phyloP scores from a whole-genome alignment of 2,113 vertebrate species.

The Marcusenius ussheri region DNA sequence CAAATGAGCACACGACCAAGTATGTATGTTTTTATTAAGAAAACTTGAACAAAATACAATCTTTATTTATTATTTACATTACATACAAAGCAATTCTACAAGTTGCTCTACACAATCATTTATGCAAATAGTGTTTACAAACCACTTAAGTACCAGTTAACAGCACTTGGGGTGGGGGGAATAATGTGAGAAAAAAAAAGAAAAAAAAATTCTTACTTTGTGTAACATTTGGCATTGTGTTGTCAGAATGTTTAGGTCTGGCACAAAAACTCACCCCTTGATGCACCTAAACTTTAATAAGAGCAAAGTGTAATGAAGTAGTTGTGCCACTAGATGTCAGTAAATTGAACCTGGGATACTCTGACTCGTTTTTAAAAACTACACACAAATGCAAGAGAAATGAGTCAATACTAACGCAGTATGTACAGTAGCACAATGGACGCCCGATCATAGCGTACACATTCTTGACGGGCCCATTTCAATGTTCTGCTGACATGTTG shows the following conservation, averaged over 20 bases:
- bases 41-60: constrained; percentile 97
- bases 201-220: constrained; percentile 28
- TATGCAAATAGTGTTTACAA: constrained; percentile 65
- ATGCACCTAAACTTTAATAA: not conserved
- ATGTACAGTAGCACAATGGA: not conserved
- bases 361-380: not conserved
- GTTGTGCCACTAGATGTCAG: constrained; percentile 12
- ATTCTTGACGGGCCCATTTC: not conserved
- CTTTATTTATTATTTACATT: constrained; percentile 96
- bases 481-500: not conserved
- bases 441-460: not conserved
- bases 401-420: not conserved
- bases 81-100: constrained; percentile 88
- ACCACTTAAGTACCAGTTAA: constrained; percentile 45
- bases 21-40: constrained; percentile 64
- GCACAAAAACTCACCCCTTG: not conserved
- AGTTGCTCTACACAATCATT: constrained; percentile 68
- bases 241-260: constrained; percentile 36
- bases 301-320: not conserved
- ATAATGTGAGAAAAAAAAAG: not conserved
- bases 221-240: constrained; percentile 47
- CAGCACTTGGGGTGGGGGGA: not conserved
- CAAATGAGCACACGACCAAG: constrained; percentile 13
- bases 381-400: not conserved
- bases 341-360: not conserved